Evolutionary conservation across 2,797 vertebrate genomes (phyloP).

Genomic region (Dendrocincla tyrannina): DNA sequence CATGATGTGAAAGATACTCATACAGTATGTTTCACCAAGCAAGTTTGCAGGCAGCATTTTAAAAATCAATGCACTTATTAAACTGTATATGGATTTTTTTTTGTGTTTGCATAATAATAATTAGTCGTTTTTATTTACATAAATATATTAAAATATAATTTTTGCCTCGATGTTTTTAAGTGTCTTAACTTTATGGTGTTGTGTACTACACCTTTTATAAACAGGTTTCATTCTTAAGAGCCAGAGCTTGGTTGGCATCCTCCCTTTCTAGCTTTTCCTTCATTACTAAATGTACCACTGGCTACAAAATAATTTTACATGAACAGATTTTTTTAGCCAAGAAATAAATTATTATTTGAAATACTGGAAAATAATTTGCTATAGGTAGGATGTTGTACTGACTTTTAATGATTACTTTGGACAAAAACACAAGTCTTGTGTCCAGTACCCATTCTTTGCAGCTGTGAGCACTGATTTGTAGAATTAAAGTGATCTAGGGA

Average conservation of each 20-base stretch:
- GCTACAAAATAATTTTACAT: background rate
- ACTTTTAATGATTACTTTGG: background rate
- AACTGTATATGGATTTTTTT: background rate
- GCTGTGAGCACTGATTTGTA: background rate
- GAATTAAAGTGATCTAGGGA: background rate
- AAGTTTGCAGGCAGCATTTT: background rate
- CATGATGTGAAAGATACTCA: background rate
- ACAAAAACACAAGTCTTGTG: background rate
- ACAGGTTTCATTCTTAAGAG: background rate
- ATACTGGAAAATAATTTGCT: background rate
- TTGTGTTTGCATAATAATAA: background rate
- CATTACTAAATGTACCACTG: background rate
- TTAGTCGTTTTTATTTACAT: background rate
- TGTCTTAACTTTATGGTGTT: background rate
- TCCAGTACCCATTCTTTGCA: background rate
- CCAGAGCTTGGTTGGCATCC: background rate
- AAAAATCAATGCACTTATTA: background rate
- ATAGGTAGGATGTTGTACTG: background rate
- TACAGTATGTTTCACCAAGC: background rate
- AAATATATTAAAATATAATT: background rate
- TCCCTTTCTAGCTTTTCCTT: background rate
- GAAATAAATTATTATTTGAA: background rate
- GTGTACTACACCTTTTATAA: background rate
- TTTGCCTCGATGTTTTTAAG: background rate
- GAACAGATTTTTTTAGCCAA: background rate